phyloP scores from a whole-genome alignment of 2,797 vertebrate genomes.

The Percopsis omiscomaycus region DNA sequence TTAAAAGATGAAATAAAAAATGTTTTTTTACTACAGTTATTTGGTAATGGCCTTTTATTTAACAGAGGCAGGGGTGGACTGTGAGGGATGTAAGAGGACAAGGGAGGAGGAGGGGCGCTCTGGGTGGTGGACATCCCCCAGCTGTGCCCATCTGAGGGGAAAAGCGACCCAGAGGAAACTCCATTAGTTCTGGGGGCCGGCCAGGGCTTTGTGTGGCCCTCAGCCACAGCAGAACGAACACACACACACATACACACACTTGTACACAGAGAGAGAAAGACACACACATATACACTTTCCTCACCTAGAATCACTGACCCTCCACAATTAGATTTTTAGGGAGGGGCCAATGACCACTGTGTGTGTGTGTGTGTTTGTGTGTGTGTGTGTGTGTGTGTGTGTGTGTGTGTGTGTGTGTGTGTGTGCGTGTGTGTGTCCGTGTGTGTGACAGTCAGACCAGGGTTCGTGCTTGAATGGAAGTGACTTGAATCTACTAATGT shows the following conservation, averaged over 20 bases:
- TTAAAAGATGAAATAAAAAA: too few relatives aligned
- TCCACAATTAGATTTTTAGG: too few relatives aligned
- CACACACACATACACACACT: constrained; percentile 9
- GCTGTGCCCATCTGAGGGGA: constrained; percentile 83
- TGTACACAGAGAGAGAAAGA: background rate
- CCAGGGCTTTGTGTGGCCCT: constrained; percentile 53
- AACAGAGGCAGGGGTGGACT: constrained; percentile 16
- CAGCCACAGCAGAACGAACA: constrained; percentile 61
- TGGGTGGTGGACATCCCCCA: constrained; percentile 80
- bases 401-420: constrained; percentile 8
- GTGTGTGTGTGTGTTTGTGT: too few relatives aligned
- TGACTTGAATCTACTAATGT: too few relatives aligned
- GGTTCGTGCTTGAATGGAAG: too few relatives aligned
- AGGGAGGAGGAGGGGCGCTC: constrained; percentile 23
- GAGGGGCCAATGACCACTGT: too few relatives aligned
- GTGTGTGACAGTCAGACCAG: constrained; percentile 13
- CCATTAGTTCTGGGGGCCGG: constrained; percentile 75
- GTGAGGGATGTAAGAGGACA: background rate
- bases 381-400: constrained; percentile 10
- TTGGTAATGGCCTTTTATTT: constrained; percentile 6
- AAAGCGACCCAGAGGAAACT: constrained; percentile 78
- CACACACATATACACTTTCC: too few relatives aligned
- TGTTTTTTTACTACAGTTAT: constrained; percentile 15
- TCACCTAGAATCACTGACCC: background rate
- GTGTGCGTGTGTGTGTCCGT: constrained; percentile 9